Base-by-base conservation (phyloP, 2,888 invertebrate species). In the Nemapogon koenigi region DNA sequence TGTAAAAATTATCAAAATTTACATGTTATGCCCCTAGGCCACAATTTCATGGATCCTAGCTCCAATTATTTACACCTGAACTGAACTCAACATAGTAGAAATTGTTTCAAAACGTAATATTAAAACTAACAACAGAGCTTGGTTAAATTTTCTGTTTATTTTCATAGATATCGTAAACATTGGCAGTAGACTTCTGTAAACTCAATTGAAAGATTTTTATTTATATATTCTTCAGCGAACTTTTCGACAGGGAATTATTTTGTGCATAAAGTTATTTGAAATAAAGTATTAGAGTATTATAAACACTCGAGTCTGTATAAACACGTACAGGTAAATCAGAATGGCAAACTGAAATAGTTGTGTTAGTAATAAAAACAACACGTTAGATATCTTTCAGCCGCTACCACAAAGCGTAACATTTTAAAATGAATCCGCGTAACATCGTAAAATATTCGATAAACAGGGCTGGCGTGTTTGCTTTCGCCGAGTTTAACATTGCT, bases 381-480 rank as follows among this genome's bases (percentile, higher is more conserved):
- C 55, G 60, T 50, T 57, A 51, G 55, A 69, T 59, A 73, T 71
- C 73, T 71, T 65, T 70, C 71, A 71, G 57, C 55, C 55, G 68
- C 58, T 65, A 65, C 64, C 56, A 70, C 68, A 67, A 69, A 66
- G 62, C 67, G 69, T 57, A 62, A 62, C 59, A 67, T 75, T 78
- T 76, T 71, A 69, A 72, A 76, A 76, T 75, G 64, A 71, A 71
- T 70, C 62, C 61, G 57, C 57, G 61, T 54, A 61, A 68, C 58
- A 69, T 75, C 73, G 78, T 78, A 75, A 76, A 76, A 78, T 78
- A 76, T 75, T 75, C 64, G 64, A 72, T 76, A 75, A 78, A 76
- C 76, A 76, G 66, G 68, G 70, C 70, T 58, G 61, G 62, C 70
- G 53, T 76, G 73, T 76, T 75, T 76, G 75, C 72, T 73, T 75